These are phyloP conservation scores for Ceratina australensis DNA, from an alignment of 1,140 invertebrate genomes.

Conservation along the genomic window DNA sequence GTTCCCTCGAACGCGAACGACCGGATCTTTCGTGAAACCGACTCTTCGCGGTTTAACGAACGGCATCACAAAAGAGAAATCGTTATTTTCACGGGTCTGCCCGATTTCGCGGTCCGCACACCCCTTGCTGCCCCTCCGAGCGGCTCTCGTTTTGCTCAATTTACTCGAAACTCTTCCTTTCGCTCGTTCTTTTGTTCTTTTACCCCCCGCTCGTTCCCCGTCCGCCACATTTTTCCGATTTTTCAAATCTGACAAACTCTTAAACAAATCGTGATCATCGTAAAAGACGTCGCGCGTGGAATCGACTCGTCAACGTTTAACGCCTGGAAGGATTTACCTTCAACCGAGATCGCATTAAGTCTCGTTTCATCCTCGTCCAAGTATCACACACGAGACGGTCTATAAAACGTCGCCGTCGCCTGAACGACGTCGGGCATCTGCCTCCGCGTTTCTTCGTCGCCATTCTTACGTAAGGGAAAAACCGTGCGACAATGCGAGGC, in stretches of 20 bases:
- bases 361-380: conserved; percentile 52
- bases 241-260: background rate
- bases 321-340: conserved; percentile 46
- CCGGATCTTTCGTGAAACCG: conserved; percentile 36
- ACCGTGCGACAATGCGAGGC: conserved; percentile 58
- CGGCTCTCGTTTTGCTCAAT: conserved; percentile 21
- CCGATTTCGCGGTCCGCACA: conserved; percentile 72
- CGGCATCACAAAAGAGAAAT: conserved; percentile 68
- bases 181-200: conserved; percentile 16
- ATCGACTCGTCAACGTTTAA: conserved; percentile 1
- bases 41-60: conserved; percentile 63
- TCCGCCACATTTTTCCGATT: conserved; percentile 7
- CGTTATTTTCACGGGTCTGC: conserved; percentile 72
- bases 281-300: background rate
- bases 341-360: conserved; percentile 70
- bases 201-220: background rate
- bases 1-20: background rate
- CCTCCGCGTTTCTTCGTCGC: conserved; percentile 68
- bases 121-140: conserved; percentile 56
- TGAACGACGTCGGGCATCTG: conserved; percentile 74
- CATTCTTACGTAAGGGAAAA: conserved; percentile 67
- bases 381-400: conserved; percentile 61
- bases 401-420: conserved; percentile 48
- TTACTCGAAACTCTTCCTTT: too few species aligned
- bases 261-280: background rate